Base-by-base conservation (phyloP, 1,140 invertebrate species). In the Danaus melanippus region DNA sequence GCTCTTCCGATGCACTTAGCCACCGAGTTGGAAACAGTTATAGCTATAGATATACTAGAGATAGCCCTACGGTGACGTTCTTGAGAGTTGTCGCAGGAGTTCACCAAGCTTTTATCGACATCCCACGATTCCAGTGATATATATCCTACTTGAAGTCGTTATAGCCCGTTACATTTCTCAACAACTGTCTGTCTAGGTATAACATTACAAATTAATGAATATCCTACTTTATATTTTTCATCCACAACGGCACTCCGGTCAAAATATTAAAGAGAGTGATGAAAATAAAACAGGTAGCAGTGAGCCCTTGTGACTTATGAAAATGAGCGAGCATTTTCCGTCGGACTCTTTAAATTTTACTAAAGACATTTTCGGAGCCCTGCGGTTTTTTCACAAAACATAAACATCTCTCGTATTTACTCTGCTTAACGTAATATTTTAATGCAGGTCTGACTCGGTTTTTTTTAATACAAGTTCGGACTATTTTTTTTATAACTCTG, bases 1-100 rank as follows among this genome's bases (percentile, higher is more conserved):
- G 67, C 63, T 67, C 69, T 75, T 68, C 76, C 67, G 77, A 79
- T 83, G 78, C 81, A 81, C 74, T 79, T 77, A 71, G 62, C 66
- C 59, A 69, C 64, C 60, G 58, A 68, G 65, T 71, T 72, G 66
- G 67, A 66, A 66, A 71, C 64, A 66, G 54, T 60, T 32, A 32
- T 32, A 32, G 50, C 50, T 65, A 53, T 54, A 53, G 55, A 52
- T 57, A 53, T 54, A 32, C 21, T 32, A 46, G 12, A 53, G 50
- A 42, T 42, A 44, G 21, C 48, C 50, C 44, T 53, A 45, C 47
- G 50, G 21, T 53, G 46, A 58, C 49, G 48, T 48, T 53, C 49
- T 45, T 58, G 46, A 39, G n/a, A 45, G 21, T 46, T 32, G 44
- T 50, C 49, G 8, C 21, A 32, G 21, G 2, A 32, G 21, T 32